These are phyloP conservation scores for Gadopsis marmoratus DNA, from an alignment of 2,797 vertebrate genomes.

Conservation along the genomic window DNA sequence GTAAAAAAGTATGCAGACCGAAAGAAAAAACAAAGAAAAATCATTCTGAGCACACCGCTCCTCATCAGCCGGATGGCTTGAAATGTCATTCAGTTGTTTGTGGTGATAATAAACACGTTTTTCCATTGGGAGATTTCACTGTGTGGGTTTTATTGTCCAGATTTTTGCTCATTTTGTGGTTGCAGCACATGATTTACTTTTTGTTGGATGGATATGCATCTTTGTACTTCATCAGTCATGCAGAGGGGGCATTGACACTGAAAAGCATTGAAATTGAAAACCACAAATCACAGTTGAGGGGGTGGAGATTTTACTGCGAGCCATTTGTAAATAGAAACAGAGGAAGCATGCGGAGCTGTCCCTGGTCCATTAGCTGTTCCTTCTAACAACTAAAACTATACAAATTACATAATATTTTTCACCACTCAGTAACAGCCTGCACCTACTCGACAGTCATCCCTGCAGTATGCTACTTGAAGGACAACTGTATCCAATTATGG, in stretches of 20 bases:
- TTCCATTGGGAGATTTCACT: constrained; percentile 26
- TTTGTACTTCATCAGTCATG: constrained; percentile 35
- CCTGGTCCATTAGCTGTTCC: constrained; percentile 41
- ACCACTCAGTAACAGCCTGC: constrained; percentile 6
- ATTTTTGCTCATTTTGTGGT: constrained; percentile 33
- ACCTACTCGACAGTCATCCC: constrained; percentile 5
- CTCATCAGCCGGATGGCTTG: constrained; percentile 47
- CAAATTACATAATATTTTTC: constrained; percentile 35
- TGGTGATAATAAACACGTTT: constrained; percentile 25
- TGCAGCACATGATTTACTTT: constrained; percentile 39
- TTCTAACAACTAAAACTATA: constrained; percentile 36
- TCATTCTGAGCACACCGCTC: constrained; percentile 11
- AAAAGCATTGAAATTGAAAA: constrained; percentile 56
- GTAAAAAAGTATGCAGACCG: constrained; percentile 6
- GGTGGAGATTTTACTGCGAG: constrained; percentile 37
- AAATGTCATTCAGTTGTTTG: constrained; percentile 48
- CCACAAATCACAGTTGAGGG: constrained; percentile 50
- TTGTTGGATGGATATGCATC: constrained; percentile 27
- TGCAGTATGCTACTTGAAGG: constrained; percentile 12
- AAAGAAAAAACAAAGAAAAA: constrained; percentile 35
- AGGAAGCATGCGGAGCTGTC: constrained; percentile 22
- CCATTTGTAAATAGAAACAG: constrained; percentile 42
- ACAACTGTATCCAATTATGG: constrained; percentile 35
- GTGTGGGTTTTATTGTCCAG: constrained; percentile 38
- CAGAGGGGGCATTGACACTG: constrained; percentile 41